phyloP scores from a whole-genome alignment of 2,113 vertebrate genomes.

The Falcunculus frontatus region DNA sequence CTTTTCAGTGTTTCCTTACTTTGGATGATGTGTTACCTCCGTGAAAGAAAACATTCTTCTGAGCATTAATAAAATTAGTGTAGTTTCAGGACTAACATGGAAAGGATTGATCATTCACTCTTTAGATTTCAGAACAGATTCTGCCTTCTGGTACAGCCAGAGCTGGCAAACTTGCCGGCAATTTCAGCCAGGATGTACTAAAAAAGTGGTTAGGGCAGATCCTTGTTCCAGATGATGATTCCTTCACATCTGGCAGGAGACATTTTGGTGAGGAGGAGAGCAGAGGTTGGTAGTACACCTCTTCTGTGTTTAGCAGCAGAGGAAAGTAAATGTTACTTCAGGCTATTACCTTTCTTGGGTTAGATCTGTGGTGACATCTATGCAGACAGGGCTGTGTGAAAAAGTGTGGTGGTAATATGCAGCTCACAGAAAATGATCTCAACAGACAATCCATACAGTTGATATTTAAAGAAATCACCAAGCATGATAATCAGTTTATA shows the following conservation, averaged over 20 bases:
- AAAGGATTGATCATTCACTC: neutral
- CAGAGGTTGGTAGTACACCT: neutral
- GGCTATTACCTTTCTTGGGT: neutral
- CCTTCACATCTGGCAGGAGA: neutral
- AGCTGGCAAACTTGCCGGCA: neutral
- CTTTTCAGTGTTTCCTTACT: neutral
- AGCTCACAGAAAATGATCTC: neutral
- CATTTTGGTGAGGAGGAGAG: neutral
- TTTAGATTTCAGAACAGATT: neutral
- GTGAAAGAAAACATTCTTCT: fast-evolving
- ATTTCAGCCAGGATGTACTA: neutral
- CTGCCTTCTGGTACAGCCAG: neutral
- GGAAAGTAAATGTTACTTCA: neutral
- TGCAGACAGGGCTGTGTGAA: neutral
- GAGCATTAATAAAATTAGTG: neutral
- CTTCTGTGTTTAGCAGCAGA: neutral
- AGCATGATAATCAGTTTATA: neutral
- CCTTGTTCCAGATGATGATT: neutral
- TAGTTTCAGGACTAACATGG: neutral
- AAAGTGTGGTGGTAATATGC: neutral
- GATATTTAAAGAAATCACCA: conserved; percentile 11
- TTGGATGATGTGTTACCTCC: neutral
- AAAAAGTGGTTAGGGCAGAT: neutral
- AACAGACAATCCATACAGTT: neutral
- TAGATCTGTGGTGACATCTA: neutral